These are phyloP conservation scores for Centropus bengalensis DNA, from an alignment of 2,113 vertebrate species.

Conservation along the genomic window DNA sequence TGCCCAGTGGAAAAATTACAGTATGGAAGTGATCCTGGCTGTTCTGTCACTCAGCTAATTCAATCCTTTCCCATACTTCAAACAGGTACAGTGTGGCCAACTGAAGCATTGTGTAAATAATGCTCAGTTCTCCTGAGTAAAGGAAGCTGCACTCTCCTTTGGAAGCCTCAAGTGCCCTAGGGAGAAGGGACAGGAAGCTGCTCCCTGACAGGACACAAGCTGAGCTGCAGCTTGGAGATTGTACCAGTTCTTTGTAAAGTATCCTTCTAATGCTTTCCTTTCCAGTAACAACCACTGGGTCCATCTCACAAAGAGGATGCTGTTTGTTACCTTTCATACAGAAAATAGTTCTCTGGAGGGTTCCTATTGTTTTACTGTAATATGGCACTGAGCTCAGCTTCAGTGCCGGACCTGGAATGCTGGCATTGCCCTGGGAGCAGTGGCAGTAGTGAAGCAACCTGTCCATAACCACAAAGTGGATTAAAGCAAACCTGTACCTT, in stretches of 20 bases:
- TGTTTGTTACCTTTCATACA: neutral
- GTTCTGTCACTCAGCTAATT: neutral
- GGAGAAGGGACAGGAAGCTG: neutral
- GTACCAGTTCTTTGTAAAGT: neutral
- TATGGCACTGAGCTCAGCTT: neutral
- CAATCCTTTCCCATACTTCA: neutral
- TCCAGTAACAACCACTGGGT: neutral
- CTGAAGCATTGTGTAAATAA: neutral
- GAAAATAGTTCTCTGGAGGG: neutral
- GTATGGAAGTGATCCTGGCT: constrained; percentile 42
- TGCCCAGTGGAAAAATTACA: constrained; percentile 48
- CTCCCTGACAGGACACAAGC: neutral
- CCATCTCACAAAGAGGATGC: neutral
- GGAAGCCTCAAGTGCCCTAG: neutral
- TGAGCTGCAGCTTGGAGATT: neutral
- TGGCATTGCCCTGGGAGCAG: neutral
- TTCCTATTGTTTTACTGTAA: neutral
- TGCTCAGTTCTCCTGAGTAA: neutral
- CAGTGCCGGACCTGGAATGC: neutral
- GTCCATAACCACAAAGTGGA: neutral
- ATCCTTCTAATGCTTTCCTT: neutral
- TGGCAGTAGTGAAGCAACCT: neutral
- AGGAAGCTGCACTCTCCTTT: neutral
- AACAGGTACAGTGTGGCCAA: neutral
- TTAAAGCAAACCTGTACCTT: neutral